Percentiles rank a stretch among this genome's conserved stretches.
These are phyloP conservation scores for Phylloscopus collybita DNA, from an alignment of 2,797 vertebrate species.

Conservation along the genomic window DNA sequence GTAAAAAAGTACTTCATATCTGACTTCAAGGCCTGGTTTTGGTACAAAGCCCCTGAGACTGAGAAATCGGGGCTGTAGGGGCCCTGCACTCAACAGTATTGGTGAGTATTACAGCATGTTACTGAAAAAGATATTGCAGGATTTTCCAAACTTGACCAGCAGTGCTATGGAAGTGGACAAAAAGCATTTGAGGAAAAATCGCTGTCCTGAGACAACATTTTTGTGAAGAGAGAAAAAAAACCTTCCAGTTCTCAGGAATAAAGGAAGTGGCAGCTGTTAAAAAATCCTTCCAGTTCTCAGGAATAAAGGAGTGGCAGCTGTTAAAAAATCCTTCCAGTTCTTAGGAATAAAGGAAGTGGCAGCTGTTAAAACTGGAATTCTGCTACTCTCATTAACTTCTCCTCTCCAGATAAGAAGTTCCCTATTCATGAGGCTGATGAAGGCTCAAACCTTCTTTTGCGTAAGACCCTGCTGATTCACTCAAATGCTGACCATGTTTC, in stretches of 20 bases:
- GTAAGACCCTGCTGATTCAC: neutral
- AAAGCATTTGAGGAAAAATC: neutral
- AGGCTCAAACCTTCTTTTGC: neutral
- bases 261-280: neutral
- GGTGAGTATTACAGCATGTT: neutral
- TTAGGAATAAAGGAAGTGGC: neutral
- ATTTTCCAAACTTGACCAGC: neutral
- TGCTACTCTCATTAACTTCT: neutral
- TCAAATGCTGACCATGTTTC: neutral
- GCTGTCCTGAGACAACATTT: neutral
- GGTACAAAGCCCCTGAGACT: neutral
- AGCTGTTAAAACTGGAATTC: neutral
- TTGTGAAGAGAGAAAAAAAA: neutral
- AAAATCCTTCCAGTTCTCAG: neutral
- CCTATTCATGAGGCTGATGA: fast-evolving
- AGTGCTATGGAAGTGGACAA: neutral
- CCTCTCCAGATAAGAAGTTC: neutral
- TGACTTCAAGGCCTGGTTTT: neutral
- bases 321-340: neutral
- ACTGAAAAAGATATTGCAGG: neutral
- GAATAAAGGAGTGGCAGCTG: neutral
- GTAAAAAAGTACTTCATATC: neutral
- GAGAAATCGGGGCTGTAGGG: neutral
- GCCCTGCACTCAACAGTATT: neutral
- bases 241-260: neutral